Evolutionary conservation across 2,113 vertebrate genomes (phyloP), one percentile per base, ranked within the genome.

Genomic region (Myodes glareolus): DNA sequence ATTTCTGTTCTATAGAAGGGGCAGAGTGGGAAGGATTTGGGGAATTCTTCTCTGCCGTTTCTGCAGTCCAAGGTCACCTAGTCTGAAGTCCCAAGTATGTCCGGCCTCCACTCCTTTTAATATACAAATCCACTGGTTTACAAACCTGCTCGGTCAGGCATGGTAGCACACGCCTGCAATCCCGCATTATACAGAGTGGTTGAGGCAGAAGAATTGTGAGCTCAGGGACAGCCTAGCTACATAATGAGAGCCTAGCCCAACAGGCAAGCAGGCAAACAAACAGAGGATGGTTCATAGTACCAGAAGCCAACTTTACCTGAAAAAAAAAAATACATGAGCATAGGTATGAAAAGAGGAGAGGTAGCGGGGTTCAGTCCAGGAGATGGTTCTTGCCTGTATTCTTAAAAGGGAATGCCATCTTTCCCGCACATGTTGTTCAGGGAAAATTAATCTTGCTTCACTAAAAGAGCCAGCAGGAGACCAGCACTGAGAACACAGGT

Each of bases 401-500:
- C 92, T 94, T 87, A 36, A 82, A 55, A 42, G 39, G 36, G 82
- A 55, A 50, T 0, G 52, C 0, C 12, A 47, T 91, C 80, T 97
- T 91, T 73, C 3, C 7, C 58, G 50, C 80, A 9, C 1, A 55
- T 87, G n/a, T 39, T 86, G 36, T 4, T 23, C 86, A 50, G 61
- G 87, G 94, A 88, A 88, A 95, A 89, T 68, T 75, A 75, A 86
- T 90, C 91, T 96, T 82, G 91, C 94, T 33, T 84, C 86, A 23
- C 45, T 68, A 5, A 31, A 73, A 90, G 78, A 70, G 0, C 0
- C 21, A 84, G 65, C 92, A 50, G 21, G 27, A 8, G 85, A 45
- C 50, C 11, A n/a, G 39, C 55, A 94, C 1, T n/a, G 90, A 55
- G 23, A 5, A 7, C 68, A 17, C 65, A 92, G 84, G 80, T 19